Evolutionary conservation across 2,113 vertebrate genomes (phyloP).

Genomic region (Herpailurus yagouaroundi): DNA sequence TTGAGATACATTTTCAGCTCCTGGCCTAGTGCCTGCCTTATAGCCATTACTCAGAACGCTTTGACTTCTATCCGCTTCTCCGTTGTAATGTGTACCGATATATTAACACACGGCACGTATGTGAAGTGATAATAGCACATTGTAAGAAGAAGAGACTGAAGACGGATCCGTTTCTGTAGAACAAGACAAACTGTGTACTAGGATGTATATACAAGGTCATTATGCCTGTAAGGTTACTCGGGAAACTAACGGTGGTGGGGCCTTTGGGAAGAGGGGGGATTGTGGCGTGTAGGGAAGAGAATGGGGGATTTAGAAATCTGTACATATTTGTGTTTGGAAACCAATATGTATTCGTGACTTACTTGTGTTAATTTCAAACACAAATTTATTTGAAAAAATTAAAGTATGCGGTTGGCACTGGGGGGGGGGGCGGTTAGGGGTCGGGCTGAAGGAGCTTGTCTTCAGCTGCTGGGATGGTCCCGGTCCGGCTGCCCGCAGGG

Average conservation of each 20-base stretch:
- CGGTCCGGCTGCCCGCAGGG: fast-evolving
- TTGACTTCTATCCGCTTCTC: background rate
- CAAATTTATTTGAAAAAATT: background rate
- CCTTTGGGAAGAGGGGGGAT: background rate
- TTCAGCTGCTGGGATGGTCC: background rate
- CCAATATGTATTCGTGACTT: background rate
- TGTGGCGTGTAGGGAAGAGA: background rate
- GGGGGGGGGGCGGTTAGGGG: background rate
- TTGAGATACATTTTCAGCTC: background rate
- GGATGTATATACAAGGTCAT: too few species aligned
- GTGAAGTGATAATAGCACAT: background rate
- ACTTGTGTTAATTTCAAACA: background rate
- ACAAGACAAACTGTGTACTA: background rate
- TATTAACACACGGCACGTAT: background rate
- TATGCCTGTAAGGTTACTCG: background rate
- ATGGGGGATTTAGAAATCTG: background rate
- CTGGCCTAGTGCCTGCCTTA: background rate
- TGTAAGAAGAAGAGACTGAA: background rate
- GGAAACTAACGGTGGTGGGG: background rate
- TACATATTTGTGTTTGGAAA: background rate
- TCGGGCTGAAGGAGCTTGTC: background rate
- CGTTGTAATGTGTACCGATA: fast-evolving
- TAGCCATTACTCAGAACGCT: background rate
- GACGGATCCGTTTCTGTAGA: background rate
- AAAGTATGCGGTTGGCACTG: background rate